A percentile compares a stretch with the other conserved stretches of the same genome.
phyloP scores from a whole-genome alignment of 2,797 vertebrate species.

The Cirrhinus molitorella region DNA sequence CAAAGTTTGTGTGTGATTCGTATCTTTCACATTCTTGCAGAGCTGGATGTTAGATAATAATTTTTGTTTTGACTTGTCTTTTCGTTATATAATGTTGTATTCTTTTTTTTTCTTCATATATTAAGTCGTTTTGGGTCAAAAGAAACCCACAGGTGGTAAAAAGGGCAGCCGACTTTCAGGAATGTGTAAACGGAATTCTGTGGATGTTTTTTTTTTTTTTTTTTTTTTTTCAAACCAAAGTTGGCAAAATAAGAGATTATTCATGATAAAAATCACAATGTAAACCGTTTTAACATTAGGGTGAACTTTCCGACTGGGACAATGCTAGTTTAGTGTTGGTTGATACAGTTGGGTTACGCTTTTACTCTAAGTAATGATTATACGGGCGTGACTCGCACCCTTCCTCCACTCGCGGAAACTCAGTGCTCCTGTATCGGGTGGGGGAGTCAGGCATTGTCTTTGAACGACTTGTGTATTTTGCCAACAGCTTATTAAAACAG shows the following conservation, averaged over 20 bases:
- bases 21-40: not conserved
- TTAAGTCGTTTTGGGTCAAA: not conserved
- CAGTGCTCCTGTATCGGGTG: conserved; percentile 14
- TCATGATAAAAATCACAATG: not conserved
- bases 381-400: not conserved
- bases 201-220: too few species aligned
- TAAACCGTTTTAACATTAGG: not conserved
- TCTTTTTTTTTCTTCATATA: not conserved
- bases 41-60: not conserved
- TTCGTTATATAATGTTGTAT: not conserved
- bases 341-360: conserved; percentile 45
- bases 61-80: not conserved
- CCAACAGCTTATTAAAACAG: conserved; percentile 49
- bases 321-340: not conserved
- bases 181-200: not conserved
- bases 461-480: conserved; percentile 63
- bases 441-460: conserved; percentile 49
- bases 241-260: not conserved
- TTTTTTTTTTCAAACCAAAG: conserved; percentile 10
- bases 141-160: not conserved
- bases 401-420: conserved; percentile 35
- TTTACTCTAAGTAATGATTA: conserved; percentile 61
- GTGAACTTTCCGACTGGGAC: not conserved
- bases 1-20: not conserved
- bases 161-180: not conserved